phyloP scores from a whole-genome alignment of 2,888 invertebrate genomes.

The Tinea semifulvella region DNA sequence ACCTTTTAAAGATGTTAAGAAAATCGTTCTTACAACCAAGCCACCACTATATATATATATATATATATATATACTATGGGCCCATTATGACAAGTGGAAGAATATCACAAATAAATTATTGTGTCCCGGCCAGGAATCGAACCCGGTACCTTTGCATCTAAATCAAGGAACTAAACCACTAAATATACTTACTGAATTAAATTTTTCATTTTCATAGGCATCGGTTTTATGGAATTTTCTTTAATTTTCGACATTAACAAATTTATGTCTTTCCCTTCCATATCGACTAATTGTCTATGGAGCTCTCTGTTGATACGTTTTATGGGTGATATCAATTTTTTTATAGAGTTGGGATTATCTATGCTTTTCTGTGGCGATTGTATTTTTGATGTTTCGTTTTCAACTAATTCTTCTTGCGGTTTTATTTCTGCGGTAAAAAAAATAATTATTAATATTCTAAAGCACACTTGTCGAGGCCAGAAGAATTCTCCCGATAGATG shows the following conservation, averaged over 20 bases:
- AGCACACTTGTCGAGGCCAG: too few relatives aligned
- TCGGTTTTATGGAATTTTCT: slow-evolving; percentile 32
- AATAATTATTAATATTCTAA: too few relatives aligned
- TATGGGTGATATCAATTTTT: slow-evolving; percentile 30
- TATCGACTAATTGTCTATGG: slow-evolving; percentile 22
- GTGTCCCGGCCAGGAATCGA: neutral
- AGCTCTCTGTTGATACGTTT: slow-evolving; percentile 36
- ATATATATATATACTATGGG: too few relatives aligned
- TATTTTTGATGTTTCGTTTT: neutral
- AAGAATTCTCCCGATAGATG: too few relatives aligned
- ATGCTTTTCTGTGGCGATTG: neutral
- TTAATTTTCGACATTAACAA: slow-evolving; percentile 27
- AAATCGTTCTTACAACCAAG: too few relatives aligned
- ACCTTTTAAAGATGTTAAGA: too few relatives aligned
- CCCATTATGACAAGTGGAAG: too few relatives aligned
- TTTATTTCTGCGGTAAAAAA: neutral
- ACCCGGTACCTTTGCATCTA: too few relatives aligned
- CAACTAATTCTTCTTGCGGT: neutral
- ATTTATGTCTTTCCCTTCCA: slow-evolving; percentile 19
- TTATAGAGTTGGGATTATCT: too few relatives aligned
- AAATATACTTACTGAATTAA: slow-evolving; percentile 40
- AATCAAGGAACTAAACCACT: too few relatives aligned
- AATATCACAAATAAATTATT: too few relatives aligned
- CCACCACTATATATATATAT: too few relatives aligned
- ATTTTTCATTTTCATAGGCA: slow-evolving; percentile 37